Conservation (phyloP, 2,113 vertebrate genomes). For the Noctilio leporinus region DNA sequence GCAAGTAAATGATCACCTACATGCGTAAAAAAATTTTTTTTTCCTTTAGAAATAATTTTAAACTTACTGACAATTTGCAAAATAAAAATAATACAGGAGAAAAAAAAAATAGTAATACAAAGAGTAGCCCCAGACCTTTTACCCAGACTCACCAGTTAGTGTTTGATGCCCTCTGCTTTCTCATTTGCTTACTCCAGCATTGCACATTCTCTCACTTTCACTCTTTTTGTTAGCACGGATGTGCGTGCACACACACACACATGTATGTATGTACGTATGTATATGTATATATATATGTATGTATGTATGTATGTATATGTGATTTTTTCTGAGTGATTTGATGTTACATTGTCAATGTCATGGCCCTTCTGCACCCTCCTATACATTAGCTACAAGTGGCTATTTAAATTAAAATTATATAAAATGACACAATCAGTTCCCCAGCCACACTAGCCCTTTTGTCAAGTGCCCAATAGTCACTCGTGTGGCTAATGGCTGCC, state of each 20-base stretch:
- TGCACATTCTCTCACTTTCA: fast-evolving
- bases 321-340: neutral
- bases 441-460: neutral
- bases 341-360: neutral
- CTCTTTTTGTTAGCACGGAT: neutral
- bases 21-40: neutral
- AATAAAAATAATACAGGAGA: no score
- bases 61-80: neutral
- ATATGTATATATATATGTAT: no score
- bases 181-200: fast-evolving
- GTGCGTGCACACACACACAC: fast-evolving
- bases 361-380: neutral
- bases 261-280: no score
- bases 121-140: neutral
- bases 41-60: constrained; percentile 1
- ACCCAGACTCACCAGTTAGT: neutral
- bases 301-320: no score
- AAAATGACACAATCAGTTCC: neutral
- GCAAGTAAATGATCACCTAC: neutral
- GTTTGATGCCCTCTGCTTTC: neutral
- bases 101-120: neutral
- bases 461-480: neutral
- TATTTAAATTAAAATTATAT: neutral
- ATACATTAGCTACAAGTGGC: neutral
- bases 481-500: no score